Base-by-base conservation (phyloP, 2,113 vertebrate species). In the Notarius quadriscutis region DNA sequence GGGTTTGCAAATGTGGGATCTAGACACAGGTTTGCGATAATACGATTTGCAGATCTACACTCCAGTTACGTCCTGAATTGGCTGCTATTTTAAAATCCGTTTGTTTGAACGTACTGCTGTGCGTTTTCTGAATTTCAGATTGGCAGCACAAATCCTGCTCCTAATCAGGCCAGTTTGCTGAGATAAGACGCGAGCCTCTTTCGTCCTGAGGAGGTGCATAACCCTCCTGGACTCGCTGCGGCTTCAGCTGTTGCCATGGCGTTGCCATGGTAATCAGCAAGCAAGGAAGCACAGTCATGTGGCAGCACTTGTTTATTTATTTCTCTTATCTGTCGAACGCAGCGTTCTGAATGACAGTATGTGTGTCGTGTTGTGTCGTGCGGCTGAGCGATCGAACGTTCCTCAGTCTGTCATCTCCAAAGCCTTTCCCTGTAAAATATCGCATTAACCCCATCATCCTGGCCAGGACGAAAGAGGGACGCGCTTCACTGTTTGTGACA, bases 211-310 rank as follows among this genome's bases (percentile, higher is more conserved):
- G 87, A 85, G 60, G 82, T 55, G 86, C 92, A 91, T 94, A 93
- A 86, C 92, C 88, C 89, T 88, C 55, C 91, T 93, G 93, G 91
- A 94, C 92, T 87, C 86, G 90, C 93, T 91, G 92, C 90, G 91
- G 90, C 90, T 91, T 95, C 89, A 85, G 91, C 91, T 91, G 95
- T 96, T 95, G 95, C 95, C 88, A 91, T 96, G 93, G 95, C 92
- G 88, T 94, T 93, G 91, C 94, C 92, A 91, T 87, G 91, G 92
- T 92, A 92, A 94, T 95, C 87, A 92, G 92, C 91, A 94, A 89
- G 89, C 91, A 90, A 91, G 92, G 81, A 81, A 88, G 84, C 91
- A 84, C 89, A 65, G 88, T 90, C 92, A 89, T 65, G 2, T 92
- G 90, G 91, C 89, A 83, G 72, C 57, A 65, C n/a, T 89, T 91